Evolutionary conservation across 2,113 vertebrate species (phyloP).

Genomic region (Paracanthobrama guichenoti): DNA sequence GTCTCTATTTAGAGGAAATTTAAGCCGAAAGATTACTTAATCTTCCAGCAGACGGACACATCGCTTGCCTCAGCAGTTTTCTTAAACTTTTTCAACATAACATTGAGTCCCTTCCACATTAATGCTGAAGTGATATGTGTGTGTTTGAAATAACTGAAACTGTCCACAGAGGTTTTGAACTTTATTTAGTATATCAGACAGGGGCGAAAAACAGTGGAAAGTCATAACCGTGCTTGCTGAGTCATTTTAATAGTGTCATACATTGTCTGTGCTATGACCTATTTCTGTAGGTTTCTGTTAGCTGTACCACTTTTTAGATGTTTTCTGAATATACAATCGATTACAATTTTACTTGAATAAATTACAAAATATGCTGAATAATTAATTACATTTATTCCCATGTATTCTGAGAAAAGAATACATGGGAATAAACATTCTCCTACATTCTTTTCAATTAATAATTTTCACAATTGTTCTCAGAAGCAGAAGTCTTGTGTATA

Average conservation of each 20-base stretch:
- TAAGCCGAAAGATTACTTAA: constrained; percentile 47
- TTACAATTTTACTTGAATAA: neutral
- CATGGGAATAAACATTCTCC: too few species aligned
- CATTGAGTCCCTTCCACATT: constrained; percentile 18
- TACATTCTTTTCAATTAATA: too few species aligned
- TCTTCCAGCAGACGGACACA: constrained; percentile 43
- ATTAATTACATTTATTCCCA: neutral
- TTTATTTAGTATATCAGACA: neutral
- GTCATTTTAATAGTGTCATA: constrained; percentile 21
- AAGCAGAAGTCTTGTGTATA: too few species aligned
- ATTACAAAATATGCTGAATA: neutral
- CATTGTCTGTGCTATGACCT: constrained; percentile 38
- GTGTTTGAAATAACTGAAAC: constrained; percentile 25
- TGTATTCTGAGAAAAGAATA: too few species aligned
- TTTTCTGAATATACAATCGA: neutral
- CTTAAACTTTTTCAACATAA: constrained; percentile 50
- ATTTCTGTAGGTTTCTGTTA: neutral
- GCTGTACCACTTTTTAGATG: neutral
- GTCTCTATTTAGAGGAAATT: constrained; percentile 54
- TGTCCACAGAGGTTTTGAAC: constrained; percentile 14
- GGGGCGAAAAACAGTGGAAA: constrained; percentile 14
- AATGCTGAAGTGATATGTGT: constrained; percentile 21
- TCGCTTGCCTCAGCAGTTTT: constrained; percentile 54
- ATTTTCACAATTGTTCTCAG: too few species aligned
- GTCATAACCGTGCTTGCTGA: constrained; percentile 34